Conservation (phyloP, 2,888 invertebrate genomes). For the Calliphora vomitoria region DNA sequence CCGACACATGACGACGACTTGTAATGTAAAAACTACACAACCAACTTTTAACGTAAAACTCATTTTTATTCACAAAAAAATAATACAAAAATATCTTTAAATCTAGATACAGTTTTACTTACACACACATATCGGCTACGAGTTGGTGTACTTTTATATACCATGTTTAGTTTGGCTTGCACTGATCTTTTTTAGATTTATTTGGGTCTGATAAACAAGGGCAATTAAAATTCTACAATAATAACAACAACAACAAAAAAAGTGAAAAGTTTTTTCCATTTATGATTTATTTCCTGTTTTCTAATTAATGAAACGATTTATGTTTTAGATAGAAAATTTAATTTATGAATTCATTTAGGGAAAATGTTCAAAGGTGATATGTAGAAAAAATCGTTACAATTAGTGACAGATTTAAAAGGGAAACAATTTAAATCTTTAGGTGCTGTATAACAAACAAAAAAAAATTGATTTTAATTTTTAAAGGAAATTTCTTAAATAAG, state of each 20-base stretch:
- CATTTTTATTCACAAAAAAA: constrained; percentile 76
- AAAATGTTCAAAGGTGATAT: constrained; percentile 10
- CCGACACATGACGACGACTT: constrained; percentile 79
- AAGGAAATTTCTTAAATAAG: neutral
- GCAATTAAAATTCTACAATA: constrained; percentile 59
- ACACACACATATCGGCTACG: neutral
- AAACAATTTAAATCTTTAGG: neutral
- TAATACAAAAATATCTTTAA: constrained; percentile 9
- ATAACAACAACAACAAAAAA: constrained; percentile 23
- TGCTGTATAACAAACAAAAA: too few species aligned
- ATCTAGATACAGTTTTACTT: neutral
- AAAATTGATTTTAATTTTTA: neutral
- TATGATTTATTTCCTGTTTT: constrained; percentile 72
- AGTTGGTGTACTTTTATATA: neutral
- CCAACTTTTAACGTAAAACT: constrained; percentile 64
- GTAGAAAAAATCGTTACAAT: neutral
- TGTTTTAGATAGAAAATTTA: constrained; percentile 42
- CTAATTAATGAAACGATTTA: constrained; percentile 33
- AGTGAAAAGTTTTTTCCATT: constrained; percentile 58
- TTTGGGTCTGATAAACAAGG: constrained; percentile 54
- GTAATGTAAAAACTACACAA: constrained; percentile 48
- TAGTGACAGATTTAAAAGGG: neutral
- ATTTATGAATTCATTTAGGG: constrained; percentile 19
- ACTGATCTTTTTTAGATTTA: constrained; percentile 49
- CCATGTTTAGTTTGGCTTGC: constrained; percentile 44